Base-by-base conservation (phyloP, 1,140 invertebrate species). In the Sesamia nonagrioides region DNA sequence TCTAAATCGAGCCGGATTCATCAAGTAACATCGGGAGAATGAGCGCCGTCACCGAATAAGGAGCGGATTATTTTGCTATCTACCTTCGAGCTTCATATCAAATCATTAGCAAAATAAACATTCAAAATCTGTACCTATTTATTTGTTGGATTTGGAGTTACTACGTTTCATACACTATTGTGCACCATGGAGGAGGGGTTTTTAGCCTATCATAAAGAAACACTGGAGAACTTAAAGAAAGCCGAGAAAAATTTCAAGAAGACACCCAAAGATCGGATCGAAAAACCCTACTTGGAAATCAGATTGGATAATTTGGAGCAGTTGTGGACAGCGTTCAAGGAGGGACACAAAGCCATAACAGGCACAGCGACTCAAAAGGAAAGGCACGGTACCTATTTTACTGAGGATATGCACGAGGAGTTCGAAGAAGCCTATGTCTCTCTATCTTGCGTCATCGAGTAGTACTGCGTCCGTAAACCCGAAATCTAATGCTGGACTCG, bases 361-460 rank as follows among this genome's bases (percentile, higher is more conserved):
- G 9, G 8, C 11, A 45, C 9, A 3, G 42, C 11, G 8, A 13
- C 9, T 13, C 17, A 50, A 18, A 71, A 58, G 15, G 61, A 66
- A 17, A 42, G 15, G 11, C 9, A 66, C 18, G 40, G 45, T 42
- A 15, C 45, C 0, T 79, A 79, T 68, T 79, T 79, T 27, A 52
- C 40, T 11, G 48, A 61, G 13, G 60, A 79, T 56, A 52, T 79
- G 35, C 60, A 66, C n/a, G 71, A 79, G 15, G 37, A 48, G 27
- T 79, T 79, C 40, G 68, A 79, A 37, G 78, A 79, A 68, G 15
- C n/a, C 15, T 79, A 66, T 52, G 35, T 79, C 9, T 11, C 18
- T 17, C 2, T 68, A 21, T 48, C 2, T 48, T 1, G 40, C 1
- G 18, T 63, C 35, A 58, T 37, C 33, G 33, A 61, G 33, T n/a